Percentiles rank a stretch among this genome's conserved stretches.
Conservation (phyloP, 2,113 vertebrate species). For the Myocastor coypus region DNA sequence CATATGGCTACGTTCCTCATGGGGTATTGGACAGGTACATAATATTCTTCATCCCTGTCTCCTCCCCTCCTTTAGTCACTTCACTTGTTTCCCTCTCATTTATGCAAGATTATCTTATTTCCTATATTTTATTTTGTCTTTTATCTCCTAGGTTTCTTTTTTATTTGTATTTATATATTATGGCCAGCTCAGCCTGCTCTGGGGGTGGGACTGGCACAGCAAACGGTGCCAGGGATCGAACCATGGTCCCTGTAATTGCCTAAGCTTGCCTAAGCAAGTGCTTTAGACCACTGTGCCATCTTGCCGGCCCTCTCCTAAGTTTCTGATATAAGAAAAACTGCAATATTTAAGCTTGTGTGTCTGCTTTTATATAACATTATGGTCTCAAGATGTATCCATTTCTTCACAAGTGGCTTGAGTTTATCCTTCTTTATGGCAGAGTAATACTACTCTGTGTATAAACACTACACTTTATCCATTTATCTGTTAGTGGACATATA, state of each 20-base stretch:
- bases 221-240: too few species aligned
- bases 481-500: neutral
- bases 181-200: too few species aligned
- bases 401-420: neutral
- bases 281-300: too few species aligned
- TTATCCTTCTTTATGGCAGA: neutral
- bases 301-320: neutral
- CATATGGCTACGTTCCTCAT: neutral
- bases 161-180: too few species aligned
- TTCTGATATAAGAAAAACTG: neutral
- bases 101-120: neutral
- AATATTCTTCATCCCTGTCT: neutral
- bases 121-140: neutral
- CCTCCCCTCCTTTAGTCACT: neutral
- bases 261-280: too few species aligned
- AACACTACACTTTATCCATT: neutral
- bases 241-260: too few species aligned
- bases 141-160: neutral
- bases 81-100: neutral
- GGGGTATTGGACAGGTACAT: neutral
- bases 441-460: neutral
- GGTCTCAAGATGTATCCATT: neutral
- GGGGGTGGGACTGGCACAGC: too few species aligned
- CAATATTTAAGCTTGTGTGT: neutral
- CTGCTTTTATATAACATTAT: neutral